Evolutionary conservation across 1,140 invertebrate genomes (phyloP), one percentile per base, ranked within the genome.

Genomic region (Helicorthomorpha holstii): DNA sequence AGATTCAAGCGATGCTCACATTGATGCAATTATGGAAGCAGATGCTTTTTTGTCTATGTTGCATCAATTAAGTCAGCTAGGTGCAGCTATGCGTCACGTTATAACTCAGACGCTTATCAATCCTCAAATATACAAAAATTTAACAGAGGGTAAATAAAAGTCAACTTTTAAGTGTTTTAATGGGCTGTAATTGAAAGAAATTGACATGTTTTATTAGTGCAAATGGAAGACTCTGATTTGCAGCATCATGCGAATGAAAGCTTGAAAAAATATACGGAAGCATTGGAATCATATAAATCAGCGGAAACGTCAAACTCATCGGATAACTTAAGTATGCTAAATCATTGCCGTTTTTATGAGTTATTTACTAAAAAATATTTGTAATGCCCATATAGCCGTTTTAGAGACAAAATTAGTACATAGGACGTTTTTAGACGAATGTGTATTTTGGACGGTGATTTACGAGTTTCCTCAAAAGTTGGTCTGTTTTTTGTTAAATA

Each of bases 401-500:
- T 65, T 92, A 24, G 80, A 82, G 62, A 79, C 82, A 54, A 75
- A 79, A 4, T 68, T 94, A 2, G 75, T 80, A 23, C 90, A 96
- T 69, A 79, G 76, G 46, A 93, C 85, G 0, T 82, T 97, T 58
- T 73, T 97, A 21, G 91, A 96, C 66, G 92, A 97, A 71, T 76
- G 97, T 50, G 85, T 97, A 56, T 97, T 97, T 71, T 97, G 93
- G 92, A 94, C 88, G 21, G 88, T 96, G 24, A 88, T 88, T 64
- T 94, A 86, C 69, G 91, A 97, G 69, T 98, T 97, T 71, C 92
- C 92, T 1, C 88, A 96, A 68, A 94, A 93, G 62, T 75, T 97
- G 34, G 90, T 96, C 12, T 96, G 91, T 62, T 78, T 96, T 45
- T 68, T 98, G n/a, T 73, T 97, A 14, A 94, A 95, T 66, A 88